Evolutionary conservation across 2,888 invertebrate genomes (phyloP).

Genomic region (Phortica okadai): DNA sequence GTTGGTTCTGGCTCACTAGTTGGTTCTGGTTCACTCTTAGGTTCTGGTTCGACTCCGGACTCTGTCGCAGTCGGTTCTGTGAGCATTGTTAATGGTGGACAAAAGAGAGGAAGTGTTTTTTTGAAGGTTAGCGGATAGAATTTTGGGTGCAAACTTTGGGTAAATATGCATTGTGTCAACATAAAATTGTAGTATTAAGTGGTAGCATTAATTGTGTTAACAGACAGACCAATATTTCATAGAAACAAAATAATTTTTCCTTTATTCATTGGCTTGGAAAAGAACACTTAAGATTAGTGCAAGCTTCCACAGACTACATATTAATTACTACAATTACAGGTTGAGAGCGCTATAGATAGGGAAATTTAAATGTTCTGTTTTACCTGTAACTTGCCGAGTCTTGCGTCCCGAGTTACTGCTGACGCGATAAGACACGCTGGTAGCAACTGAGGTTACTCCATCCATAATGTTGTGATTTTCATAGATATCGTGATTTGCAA

Average conservation of each 20-base stretch:
- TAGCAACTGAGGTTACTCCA: conserved; percentile 84
- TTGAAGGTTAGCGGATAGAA: conserved; percentile 29
- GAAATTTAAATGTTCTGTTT: conserved; percentile 10
- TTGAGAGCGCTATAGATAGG: neutral
- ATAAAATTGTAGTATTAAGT: neutral
- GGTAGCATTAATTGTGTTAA: conserved; percentile 2
- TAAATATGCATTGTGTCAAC: neutral
- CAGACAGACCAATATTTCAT: neutral
- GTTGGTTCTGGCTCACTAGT: conserved; percentile 56
- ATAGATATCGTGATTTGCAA: conserved; percentile 76
- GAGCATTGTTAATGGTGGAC: conserved; percentile 20
- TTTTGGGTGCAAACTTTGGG: conserved; percentile 20
- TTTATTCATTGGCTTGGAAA: neutral
- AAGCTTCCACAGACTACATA: neutral
- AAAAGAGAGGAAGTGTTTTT: conserved; percentile 34
- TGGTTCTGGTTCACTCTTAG: conserved; percentile 66
- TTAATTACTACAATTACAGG: neutral
- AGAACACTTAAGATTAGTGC: neutral
- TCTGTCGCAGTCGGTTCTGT: conserved; percentile 75
- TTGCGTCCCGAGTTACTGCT: conserved; percentile 78
- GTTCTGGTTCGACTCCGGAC: conserved; percentile 69
- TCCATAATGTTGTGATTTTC: conserved; percentile 74
- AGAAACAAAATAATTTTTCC: too few relatives aligned
- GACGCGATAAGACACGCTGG: conserved; percentile 87
- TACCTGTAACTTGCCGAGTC: conserved; percentile 67